Evolutionary conservation across 2,113 vertebrate genomes (phyloP), one percentile per base, ranked within the genome.

Genomic region (Bubo blakistoni): DNA sequence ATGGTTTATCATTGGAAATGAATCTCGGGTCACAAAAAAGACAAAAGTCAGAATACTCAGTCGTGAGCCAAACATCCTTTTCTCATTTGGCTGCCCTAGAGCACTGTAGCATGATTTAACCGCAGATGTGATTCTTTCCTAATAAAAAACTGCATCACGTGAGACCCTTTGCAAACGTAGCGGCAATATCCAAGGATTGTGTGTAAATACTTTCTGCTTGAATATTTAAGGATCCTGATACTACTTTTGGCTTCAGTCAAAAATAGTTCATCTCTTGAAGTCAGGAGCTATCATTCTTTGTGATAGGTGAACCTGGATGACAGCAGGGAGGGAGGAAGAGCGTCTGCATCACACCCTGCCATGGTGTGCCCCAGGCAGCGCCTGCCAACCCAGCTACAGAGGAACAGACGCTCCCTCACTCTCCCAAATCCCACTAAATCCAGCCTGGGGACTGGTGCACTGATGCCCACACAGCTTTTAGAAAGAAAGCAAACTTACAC

Each of bases 381-480:
- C 21, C 49, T 19, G 30, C 47, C 10, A 1, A 22, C 16, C 49
- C 9, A 1, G 27, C 14, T 36, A 13, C 0, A 13, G n/a, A 12
- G 9, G 46, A 18, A 47, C 2, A 2, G 54, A n/a, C 2, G 15
- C 57, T 83, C 67, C 63, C 11, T 55, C 0, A 0, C 14, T 21
- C 63, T 47, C 55, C 47, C 71, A 38, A 1, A 0, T 36, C 26
- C 76, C 11, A 2, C 4, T 21, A 25, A 81, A 66, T 13, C 80
- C 87, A 80, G 38, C 26, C 88, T 16, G 10, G 30, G 10, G 16
- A 66, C 70, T 66, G 87, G 40, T 14, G 26, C 7, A 29, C 22
- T 16, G 34, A 14, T 87, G 78, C 65, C 47, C 65, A 71, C 1
- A 72, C 86, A 59, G 42, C 63, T 65, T 69, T 36, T 29, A 86